These are phyloP conservation scores for Siderastrea radians DNA, from an alignment of 92 coral and sea anemone genomes.

Conservation along the genomic window DNA sequence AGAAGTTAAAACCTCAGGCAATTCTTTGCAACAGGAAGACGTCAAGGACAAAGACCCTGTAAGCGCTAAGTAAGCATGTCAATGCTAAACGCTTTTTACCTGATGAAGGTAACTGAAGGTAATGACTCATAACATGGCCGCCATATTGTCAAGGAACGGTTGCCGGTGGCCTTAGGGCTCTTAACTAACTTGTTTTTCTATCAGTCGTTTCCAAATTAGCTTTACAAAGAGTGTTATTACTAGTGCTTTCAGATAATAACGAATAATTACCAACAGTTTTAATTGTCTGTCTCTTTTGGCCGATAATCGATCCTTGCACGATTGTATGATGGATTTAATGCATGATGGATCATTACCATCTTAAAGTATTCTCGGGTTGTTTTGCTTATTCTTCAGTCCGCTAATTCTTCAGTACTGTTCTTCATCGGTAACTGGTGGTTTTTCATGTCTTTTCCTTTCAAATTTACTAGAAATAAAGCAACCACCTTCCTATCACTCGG, in stretches of 20 bases:
- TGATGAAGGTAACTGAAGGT: background rate
- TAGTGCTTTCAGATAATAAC: background rate
- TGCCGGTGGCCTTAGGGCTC: background rate
- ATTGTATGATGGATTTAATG: background rate
- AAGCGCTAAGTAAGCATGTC: background rate
- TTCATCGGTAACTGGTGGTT: no score
- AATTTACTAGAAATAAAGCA: background rate
- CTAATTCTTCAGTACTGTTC: background rate
- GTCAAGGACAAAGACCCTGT: background rate
- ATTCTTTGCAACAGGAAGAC: background rate
- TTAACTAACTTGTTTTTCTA: background rate
- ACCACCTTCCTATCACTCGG: background rate
- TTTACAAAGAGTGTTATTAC: background rate
- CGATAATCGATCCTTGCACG: background rate
- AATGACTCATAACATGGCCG: background rate
- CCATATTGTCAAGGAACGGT: slow-evolving; percentile 4
- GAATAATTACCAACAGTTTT: background rate
- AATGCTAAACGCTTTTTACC: background rate
- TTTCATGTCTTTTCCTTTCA: background rate
- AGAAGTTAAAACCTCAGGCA: background rate
- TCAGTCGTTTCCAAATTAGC: background rate
- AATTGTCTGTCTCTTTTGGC: background rate
- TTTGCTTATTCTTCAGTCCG: background rate
- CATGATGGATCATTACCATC: background rate
- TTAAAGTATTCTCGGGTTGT: background rate